phyloP scores from a whole-genome alignment of 2,113 vertebrate genomes.

The Sarotherodon lohbergeri region DNA sequence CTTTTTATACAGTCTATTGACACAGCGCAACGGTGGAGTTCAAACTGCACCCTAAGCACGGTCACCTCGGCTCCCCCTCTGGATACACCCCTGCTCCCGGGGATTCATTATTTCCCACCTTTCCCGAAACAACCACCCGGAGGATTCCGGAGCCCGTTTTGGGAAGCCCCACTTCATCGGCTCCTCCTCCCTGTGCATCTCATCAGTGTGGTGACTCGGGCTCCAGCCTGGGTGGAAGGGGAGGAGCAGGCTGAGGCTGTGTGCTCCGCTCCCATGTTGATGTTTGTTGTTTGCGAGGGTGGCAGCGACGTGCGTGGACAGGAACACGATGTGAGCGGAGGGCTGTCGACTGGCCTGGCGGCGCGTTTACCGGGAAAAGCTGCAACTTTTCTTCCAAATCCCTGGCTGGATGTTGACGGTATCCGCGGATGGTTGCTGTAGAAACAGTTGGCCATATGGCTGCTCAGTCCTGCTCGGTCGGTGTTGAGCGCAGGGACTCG shows the following conservation, averaged over 20 bases:
- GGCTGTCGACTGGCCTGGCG: constrained; percentile 16
- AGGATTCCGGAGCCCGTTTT: constrained; percentile 12
- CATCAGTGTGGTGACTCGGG: constrained; percentile 14
- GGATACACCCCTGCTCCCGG: background rate
- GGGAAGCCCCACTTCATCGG: background rate
- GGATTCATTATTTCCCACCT: background rate
- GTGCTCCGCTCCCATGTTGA: constrained; percentile 31
- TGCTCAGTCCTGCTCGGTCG: background rate
- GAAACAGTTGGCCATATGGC: background rate
- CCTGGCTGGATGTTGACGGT: background rate
- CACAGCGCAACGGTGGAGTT: background rate
- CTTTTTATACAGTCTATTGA: background rate
- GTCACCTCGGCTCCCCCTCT: background rate
- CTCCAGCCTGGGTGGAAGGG: constrained; percentile 22
- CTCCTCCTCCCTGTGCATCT: background rate
- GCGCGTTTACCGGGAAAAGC: background rate
- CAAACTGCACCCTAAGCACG: background rate
- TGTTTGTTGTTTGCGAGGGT: constrained; percentile 57
- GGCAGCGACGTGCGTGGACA: constrained; percentile 25
- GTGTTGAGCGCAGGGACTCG: background rate
- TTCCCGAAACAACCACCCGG: background rate
- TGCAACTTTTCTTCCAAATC: constrained; percentile 21
- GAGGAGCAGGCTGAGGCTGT: constrained; percentile 47
- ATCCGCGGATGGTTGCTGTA: background rate
- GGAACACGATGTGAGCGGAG: constrained; percentile 1